Conservation (phyloP, 2,888 invertebrate genomes). For the Yponomeuta sedellus region DNA sequence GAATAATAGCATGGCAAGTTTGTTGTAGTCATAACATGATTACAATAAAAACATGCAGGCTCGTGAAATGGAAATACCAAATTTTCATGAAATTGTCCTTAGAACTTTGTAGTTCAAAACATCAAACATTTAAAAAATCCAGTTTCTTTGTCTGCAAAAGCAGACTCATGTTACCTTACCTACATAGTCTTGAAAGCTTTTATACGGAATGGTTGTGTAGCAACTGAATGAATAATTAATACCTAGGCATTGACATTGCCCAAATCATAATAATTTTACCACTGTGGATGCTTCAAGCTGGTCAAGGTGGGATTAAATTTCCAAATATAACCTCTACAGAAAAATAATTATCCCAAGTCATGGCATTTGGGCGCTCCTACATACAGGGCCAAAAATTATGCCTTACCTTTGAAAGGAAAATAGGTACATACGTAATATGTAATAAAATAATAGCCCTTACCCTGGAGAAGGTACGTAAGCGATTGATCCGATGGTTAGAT, state of each 20-base stretch:
- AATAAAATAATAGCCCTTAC: conserved; percentile 38
- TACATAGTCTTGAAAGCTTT: not conserved
- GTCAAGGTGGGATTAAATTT: conserved; percentile 8
- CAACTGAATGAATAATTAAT: conserved; percentile 15
- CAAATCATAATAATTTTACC: not conserved
- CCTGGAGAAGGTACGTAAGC: conserved; percentile 67
- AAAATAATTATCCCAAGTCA: conserved; percentile 6
- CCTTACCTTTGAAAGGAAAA: not conserved
- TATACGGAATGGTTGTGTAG: not conserved
- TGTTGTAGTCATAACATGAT: no score
- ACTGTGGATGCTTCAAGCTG: not conserved
- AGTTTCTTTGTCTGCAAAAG: no score
- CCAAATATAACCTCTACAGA: conserved; percentile 6
- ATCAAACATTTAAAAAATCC: no score
- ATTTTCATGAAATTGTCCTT: no score
- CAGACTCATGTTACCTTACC: no score
- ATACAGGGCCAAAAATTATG: conserved; percentile 6
- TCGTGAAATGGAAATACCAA: no score
- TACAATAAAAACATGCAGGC: no score
- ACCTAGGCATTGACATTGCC: conserved; percentile 5
- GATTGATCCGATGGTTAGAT: conserved; percentile 66
- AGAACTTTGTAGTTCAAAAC: no score
- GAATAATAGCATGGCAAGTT: no score
- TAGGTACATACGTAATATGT: not conserved
- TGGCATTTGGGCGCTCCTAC: conserved; percentile 4